phyloP scores from a whole-genome alignment of 2,797 vertebrate genomes.

The Coendou prehensilis region DNA sequence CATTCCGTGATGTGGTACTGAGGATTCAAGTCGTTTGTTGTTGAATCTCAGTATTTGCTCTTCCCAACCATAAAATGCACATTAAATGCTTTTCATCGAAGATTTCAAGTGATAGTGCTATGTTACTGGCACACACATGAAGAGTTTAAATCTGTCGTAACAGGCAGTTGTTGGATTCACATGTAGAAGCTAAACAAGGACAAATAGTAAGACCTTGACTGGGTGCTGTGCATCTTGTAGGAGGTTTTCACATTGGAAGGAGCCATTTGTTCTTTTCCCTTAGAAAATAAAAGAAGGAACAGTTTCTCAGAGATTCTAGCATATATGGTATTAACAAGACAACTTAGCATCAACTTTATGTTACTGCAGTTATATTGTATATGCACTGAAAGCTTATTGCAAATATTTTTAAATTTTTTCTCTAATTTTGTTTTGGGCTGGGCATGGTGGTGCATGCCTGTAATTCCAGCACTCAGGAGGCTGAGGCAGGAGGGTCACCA shows the following conservation, averaged over 20 bases:
- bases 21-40: constrained; percentile 17
- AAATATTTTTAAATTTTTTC: constrained; percentile 11
- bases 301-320: background rate
- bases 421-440: background rate
- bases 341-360: background rate
- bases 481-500: too few species aligned
- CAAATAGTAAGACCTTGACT: background rate
- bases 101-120: background rate
- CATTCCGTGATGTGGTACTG: background rate
- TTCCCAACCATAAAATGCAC: background rate
- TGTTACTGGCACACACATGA: background rate
- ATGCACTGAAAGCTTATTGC: background rate
- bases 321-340: background rate
- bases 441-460: too few species aligned
- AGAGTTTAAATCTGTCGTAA: background rate
- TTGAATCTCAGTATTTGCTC: background rate
- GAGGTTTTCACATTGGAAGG: background rate
- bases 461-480: background rate
- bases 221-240: background rate
- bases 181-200: background rate
- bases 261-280: background rate
- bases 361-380: background rate
- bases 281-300: background rate
- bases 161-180: background rate
- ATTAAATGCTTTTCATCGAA: background rate